Percentiles rank a stretch among this genome's conserved stretches.
Evolutionary conservation across 2,797 vertebrate species (phyloP).

Genomic region (Cheracebus regulus): DNA sequence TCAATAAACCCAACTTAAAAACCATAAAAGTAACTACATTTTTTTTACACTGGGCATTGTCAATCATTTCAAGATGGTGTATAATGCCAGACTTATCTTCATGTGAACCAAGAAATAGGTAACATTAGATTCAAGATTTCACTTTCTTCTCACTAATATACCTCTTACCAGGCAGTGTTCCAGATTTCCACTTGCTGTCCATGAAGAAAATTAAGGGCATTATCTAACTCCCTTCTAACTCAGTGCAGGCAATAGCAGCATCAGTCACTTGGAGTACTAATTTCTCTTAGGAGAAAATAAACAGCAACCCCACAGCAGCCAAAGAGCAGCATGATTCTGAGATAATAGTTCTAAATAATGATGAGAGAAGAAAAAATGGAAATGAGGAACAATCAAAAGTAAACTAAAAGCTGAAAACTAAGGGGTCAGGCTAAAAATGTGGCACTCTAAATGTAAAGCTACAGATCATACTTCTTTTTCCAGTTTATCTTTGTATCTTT

Average conservation of each 20-base stretch:
- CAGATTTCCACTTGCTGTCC: background rate
- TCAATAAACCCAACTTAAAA: background rate
- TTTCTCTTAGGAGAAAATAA: slow-evolving; percentile 10
- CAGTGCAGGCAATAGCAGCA: background rate
- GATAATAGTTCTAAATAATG: background rate
- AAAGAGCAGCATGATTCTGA: slow-evolving; percentile 7
- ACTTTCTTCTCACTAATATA: background rate
- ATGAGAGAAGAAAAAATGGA: background rate
- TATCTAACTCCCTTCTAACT: background rate
- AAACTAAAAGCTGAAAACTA: background rate
- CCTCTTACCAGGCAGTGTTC: background rate
- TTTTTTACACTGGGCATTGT: background rate
- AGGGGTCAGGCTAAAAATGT: background rate
- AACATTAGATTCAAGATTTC: background rate
- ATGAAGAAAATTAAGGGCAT: background rate
- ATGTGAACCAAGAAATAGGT: background rate
- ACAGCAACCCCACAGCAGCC: background rate
- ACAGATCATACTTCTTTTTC: background rate
- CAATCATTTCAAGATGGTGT: background rate
- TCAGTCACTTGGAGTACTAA: background rate
- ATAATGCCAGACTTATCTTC: background rate
- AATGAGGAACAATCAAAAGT: background rate
- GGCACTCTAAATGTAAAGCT: background rate
- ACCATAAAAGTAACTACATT: background rate
- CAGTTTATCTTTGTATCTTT: background rate